A percentile compares a stretch with the other conserved stretches of the same genome.
These are phyloP conservation scores for Acrocyrtus sp. DNA, from an alignment of 2,888 invertebrate genomes.

Conservation along the genomic window DNA sequence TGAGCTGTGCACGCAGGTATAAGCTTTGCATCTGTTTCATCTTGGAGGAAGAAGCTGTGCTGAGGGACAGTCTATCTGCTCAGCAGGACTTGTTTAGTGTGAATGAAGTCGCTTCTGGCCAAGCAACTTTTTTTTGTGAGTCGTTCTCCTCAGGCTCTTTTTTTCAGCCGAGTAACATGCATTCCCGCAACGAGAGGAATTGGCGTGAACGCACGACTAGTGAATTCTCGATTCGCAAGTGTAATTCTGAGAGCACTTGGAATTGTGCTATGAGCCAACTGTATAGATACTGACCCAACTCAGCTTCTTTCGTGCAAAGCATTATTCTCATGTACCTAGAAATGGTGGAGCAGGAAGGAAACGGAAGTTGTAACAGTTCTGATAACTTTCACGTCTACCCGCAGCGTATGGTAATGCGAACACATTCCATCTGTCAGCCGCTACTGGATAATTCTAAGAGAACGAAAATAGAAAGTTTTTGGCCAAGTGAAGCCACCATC, in stretches of 20 bases:
- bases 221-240: slow-evolving; percentile 4
- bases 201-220: slow-evolving; percentile 30
- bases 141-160: slow-evolving; percentile 9
- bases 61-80: not conserved
- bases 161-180: slow-evolving; percentile 1
- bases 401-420: too few relatives aligned
- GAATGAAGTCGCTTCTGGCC: slow-evolving; percentile 47
- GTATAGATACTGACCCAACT: too few relatives aligned
- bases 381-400: too few relatives aligned
- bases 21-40: slow-evolving; percentile 4
- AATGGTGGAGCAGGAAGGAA: too few relatives aligned
- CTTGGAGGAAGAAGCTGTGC: slow-evolving; percentile 6
- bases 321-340: too few relatives aligned
- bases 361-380: not conserved
- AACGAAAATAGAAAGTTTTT: not conserved
- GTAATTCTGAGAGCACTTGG: not conserved
- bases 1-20: not conserved
- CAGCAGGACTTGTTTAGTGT: slow-evolving; percentile 1
- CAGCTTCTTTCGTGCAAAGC: not conserved
- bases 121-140: slow-evolving; percentile 56
- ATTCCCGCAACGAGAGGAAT: too few relatives aligned
- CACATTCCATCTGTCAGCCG: not conserved
- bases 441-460: not conserved
- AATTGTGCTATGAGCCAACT: too few relatives aligned
- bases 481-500: not conserved